Evolutionary conservation across 2,113 vertebrate species (phyloP).

Genomic region (Ailurus styani): DNA sequence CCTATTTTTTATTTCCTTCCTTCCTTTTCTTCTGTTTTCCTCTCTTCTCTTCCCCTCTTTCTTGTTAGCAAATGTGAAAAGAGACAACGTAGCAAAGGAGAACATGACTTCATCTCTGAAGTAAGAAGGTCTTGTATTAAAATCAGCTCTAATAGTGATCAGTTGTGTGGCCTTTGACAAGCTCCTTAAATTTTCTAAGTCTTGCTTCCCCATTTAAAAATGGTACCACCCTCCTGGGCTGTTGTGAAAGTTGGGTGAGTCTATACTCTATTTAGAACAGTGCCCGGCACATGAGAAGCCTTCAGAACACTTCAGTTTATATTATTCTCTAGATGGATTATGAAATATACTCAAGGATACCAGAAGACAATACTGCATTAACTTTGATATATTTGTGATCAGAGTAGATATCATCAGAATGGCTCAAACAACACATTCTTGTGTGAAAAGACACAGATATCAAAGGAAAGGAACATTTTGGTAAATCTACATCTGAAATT

Average conservation of each 20-base stretch:
- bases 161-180: background rate
- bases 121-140: background rate
- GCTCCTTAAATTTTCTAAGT: background rate
- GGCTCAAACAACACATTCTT: background rate
- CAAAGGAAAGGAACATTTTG: background rate
- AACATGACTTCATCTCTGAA: background rate
- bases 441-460: background rate
- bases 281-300: background rate
- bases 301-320: background rate
- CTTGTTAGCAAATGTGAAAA: background rate
- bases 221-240: background rate
- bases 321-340: background rate
- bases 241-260: background rate
- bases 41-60: background rate
- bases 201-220: background rate
- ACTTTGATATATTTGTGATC: background rate
- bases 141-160: background rate
- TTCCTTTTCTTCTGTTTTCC: background rate
- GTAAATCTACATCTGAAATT: background rate
- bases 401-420: background rate
- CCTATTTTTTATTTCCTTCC: rapidly evolving
- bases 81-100: background rate
- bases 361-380: background rate
- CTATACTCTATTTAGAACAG: background rate
- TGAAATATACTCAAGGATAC: background rate